Evolutionary conservation across 2,888 invertebrate species (phyloP), one percentile per base, ranked within the genome.

Genomic region (Drosophila falleni): DNA sequence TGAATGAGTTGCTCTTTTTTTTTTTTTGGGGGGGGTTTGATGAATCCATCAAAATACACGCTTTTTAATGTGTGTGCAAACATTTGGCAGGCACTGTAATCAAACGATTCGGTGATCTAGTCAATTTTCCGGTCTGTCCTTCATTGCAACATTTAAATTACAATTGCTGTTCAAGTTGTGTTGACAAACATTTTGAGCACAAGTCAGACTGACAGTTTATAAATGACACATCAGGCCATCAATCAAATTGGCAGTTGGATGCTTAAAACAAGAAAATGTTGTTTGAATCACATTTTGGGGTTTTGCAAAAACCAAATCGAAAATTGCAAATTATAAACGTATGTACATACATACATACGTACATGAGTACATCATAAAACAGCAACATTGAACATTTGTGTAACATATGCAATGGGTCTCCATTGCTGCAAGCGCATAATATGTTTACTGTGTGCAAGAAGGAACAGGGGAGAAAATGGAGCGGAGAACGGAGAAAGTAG

Each of bases 171-270:
- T 42, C 44, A 54, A 33, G 56, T 37, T 16, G 37, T 46, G 56
- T 76, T 76, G 83, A 58, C 71, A 78, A 70, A 72, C 87, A 72
- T 82, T 78, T 65, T 37, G 49, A 19, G 58, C 23, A 61, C 49
- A 65, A 62, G 64, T 70, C 51, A 37, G 60, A 51, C 61, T 69
- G 68, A 64, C 78, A 69, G 78, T 68, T 66, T 61, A 76, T 76
- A 66, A 78, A 72, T 70, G 77, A 58, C 49, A n/a, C 63, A 80
- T 80, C 35, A 65, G 65, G 60, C 63, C 76, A 75, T 78, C 78
- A 78, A 78, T 78, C 78, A 80, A 68, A 71, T 65, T 68, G 56
- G n/a, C 51, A 59, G 69, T 69, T 65, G 56, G 35, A 55, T 62
- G 51, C 23, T 42, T 55, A 49, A 58, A 66, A 61, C 72, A 51